These are phyloP conservation scores for Neopelma chrysocephalum DNA, from an alignment of 2,797 vertebrate species.

Conservation along the genomic window DNA sequence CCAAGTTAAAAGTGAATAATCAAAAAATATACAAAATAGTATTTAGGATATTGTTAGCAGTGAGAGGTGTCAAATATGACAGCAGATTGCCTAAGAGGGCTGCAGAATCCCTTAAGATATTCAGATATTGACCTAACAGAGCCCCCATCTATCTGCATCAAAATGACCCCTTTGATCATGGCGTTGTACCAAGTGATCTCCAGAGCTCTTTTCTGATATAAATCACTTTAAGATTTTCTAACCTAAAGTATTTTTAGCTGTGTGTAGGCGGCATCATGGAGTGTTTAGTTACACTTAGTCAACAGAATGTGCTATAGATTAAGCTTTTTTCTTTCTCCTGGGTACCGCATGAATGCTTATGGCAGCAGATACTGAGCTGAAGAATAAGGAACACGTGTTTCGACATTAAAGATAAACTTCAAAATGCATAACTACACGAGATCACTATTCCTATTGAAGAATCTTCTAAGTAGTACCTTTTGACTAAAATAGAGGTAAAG, in stretches of 20 bases:
- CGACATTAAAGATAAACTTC: background rate
- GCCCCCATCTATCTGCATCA: background rate
- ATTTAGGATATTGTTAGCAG: background rate
- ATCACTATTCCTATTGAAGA: background rate
- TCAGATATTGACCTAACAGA: background rate
- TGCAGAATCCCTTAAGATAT: background rate
- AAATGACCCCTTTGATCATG: background rate
- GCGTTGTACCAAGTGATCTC: background rate
- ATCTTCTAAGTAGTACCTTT: background rate
- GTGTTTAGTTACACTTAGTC: background rate
- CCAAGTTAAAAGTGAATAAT: fast-evolving
- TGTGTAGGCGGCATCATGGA: background rate
- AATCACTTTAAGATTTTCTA: background rate
- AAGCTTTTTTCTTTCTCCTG: background rate
- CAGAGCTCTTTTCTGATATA: background rate
- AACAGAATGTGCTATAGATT: background rate
- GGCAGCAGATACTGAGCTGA: background rate
- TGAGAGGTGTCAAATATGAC: background rate
- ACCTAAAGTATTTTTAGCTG: background rate
- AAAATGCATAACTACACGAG: background rate
- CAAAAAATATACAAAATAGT: background rate
- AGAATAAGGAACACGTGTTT: background rate
- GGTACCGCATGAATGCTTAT: background rate
- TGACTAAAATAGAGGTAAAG: background rate
- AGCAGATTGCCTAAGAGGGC: background rate